A percentile compares a stretch with the other conserved stretches of the same genome.
phyloP scores from a whole-genome alignment of 2,888 invertebrate genomes.

The Volucella inflata region DNA sequence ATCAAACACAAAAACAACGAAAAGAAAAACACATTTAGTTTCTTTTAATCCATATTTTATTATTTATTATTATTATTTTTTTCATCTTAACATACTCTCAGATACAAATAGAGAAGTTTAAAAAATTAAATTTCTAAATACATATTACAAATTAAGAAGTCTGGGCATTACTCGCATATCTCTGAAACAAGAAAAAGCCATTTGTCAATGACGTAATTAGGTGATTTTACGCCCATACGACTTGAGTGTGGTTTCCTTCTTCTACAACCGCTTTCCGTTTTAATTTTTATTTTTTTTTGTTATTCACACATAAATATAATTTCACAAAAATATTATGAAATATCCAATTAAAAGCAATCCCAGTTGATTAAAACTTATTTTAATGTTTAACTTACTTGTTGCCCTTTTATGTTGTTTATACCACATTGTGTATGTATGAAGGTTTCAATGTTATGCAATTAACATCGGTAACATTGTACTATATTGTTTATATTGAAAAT shows the following conservation, averaged over 20 bases:
- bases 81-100: conserved; percentile 69
- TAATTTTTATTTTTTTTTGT: conserved; percentile 19
- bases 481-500: conserved; percentile 34
- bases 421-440: conserved; percentile 32
- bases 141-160: conserved; percentile 38
- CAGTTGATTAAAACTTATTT: conserved; percentile 35
- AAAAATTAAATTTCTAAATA: conserved; percentile 54
- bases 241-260: background rate
- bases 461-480: conserved; percentile 46
- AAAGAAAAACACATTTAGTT: background rate
- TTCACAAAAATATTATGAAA: conserved; percentile 52
- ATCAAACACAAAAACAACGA: background rate
- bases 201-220: conserved; percentile 16
- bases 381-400: conserved; percentile 34
- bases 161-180: conserved; percentile 26
- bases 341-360: conserved; percentile 42
- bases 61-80: conserved; percentile 38
- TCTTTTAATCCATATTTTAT: conserved; percentile 65
- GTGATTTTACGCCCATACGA: conserved; percentile 33
- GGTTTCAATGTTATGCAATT: conserved; percentile 42
- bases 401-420: conserved; percentile 19
- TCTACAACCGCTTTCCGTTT: conserved; percentile 32
- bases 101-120: conserved; percentile 70
- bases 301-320: conserved; percentile 61
- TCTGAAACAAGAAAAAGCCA: conserved; percentile 27